Evolutionary conservation across 1,140 invertebrate species (phyloP).

Genomic region (Apis cerana): DNA sequence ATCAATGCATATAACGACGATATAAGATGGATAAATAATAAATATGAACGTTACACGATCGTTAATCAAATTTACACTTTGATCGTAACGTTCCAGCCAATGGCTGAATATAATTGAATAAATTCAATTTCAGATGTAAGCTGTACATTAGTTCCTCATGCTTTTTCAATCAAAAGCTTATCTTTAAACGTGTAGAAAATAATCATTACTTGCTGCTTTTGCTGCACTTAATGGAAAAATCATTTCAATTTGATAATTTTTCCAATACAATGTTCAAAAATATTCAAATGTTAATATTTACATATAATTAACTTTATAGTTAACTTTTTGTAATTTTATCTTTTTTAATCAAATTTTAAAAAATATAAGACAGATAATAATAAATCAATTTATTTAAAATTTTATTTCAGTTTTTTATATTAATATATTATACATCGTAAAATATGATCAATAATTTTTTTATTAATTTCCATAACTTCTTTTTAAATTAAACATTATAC

Average conservation of each 20-base stretch:
- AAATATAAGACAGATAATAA: neutral
- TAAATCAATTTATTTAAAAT: neutral
- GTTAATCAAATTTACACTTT: slow-evolving; percentile 22
- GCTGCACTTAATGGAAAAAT: too few species aligned
- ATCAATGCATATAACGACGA: too few species aligned
- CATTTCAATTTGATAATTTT: too few species aligned
- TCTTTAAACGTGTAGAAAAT: too few species aligned
- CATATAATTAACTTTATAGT: too few species aligned
- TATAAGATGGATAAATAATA: neutral
- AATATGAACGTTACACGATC: neutral
- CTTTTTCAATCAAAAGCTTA: neutral
- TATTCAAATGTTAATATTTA: too few species aligned
- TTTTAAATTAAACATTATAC: neutral
- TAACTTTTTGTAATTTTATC: too few species aligned
- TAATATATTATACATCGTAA: neutral
- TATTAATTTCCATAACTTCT: too few species aligned
- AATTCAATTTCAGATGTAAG: neutral
- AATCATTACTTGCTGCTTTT: too few species aligned
- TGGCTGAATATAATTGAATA: neutral
- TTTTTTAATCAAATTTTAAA: neutral
- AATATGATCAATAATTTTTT: neutral
- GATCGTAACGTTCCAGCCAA: neutral
- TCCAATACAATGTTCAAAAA: too few species aligned
- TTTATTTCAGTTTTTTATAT: neutral
- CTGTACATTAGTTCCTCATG: neutral